Percentiles rank a stretch among this genome's conserved stretches.
Evolutionary conservation across 2,113 vertebrate genomes (phyloP).

Genomic region (Recurvirostra avosetta): DNA sequence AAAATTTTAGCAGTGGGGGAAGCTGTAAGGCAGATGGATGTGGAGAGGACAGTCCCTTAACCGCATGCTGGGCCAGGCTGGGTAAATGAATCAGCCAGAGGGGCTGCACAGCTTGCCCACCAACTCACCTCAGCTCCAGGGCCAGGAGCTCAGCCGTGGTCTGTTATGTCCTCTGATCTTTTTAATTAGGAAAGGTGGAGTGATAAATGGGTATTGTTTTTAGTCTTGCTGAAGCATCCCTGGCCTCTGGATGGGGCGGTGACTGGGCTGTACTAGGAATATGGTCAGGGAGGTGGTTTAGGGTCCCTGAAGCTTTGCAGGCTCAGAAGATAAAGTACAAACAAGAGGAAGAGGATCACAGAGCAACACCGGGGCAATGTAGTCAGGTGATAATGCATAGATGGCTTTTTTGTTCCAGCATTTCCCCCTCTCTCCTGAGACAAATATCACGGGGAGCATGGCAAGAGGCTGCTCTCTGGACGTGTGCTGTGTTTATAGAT

Average conservation of each 20-base stretch:
- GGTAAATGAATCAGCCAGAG: not conserved
- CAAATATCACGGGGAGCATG: not conserved
- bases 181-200: not conserved
- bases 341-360: not conserved
- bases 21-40: not conserved
- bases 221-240: not conserved
- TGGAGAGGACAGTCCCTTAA: not conserved
- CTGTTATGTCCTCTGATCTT: not conserved
- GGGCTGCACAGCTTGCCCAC: not conserved
- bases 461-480: not conserved
- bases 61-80: not conserved
- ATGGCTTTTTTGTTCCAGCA: not conserved
- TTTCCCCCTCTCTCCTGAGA: not conserved
- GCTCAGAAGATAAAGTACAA: not conserved
- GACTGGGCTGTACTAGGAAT: not conserved
- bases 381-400: not conserved
- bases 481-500: not conserved
- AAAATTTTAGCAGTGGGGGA: not conserved
- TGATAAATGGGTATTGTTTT: not conserved
- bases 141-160: not conserved
- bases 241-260: not conserved
- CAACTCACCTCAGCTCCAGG: not conserved
- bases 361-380: not conserved
- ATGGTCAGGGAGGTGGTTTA: not conserved
- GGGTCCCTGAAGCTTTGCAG: not conserved